Evolutionary conservation across 2,797 vertebrate genomes (phyloP), one percentile per base, ranked within the genome.

Genomic region (Neoniphon sammara): DNA sequence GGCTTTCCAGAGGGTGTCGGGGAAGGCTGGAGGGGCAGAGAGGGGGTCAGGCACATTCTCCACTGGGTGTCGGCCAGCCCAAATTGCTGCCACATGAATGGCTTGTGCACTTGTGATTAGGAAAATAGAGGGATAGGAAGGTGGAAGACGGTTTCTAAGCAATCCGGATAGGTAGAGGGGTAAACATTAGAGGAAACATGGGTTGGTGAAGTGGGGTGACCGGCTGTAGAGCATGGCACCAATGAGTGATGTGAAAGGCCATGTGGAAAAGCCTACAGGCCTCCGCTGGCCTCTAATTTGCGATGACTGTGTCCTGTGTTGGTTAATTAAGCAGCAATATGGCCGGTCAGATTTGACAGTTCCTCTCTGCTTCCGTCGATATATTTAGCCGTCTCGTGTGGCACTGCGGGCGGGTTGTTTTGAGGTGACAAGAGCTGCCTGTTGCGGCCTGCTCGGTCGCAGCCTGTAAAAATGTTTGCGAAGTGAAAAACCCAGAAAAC

Each of bases 401-500:
- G 90, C 86, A 66, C 75, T 80, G 80, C 72, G 78, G 73, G 88
- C 90, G 81, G 91, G 92, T 88, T 91, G 91, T 87, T 89, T 89
- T 85, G 82, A 89, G 87, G 91, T 92, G 89, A 90, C 87, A 80
- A 27, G 86, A 80, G 87, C 90, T 88, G 88, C 90, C 90, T 92
- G 86, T 87, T 80, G 85, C 88, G 90, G 92, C 85, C 69, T 62
- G 72, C 85, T 91, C 39, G 89, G 90, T 93, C 81, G 42, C 80
- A 87, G 89, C 77, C 87, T 92, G 87, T 93, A 93, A 94, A 94
- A 94, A 93, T 93, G 89, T 94, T 93, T 94, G 92, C 91, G 86
- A 94, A 92, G 89, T 85, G 88, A 93, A 93, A 89, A 92, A 83
- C 65, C 82, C 80, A 82, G 75, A 88, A 81, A 89, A 80, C 73